Base-by-base conservation (phyloP, 2,888 invertebrate species). In the Euproctis similis region DNA sequence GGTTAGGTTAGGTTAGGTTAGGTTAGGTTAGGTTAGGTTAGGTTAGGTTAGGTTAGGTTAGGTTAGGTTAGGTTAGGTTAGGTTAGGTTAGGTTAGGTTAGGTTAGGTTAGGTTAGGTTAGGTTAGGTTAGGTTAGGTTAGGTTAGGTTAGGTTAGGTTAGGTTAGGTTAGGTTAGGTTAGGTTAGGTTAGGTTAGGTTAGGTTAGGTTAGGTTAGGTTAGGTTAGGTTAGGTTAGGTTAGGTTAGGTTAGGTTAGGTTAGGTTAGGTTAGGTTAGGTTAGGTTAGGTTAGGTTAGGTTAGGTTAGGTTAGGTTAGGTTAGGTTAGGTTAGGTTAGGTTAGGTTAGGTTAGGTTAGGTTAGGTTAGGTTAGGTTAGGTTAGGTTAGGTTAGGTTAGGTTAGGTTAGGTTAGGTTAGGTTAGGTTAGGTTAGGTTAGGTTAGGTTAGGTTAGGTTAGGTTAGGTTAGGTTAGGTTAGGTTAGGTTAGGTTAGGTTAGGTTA, bases 221-320 rank as follows among this genome's bases (percentile, higher is more conserved):
- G 35, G 38, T 38, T 41, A 38, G 37, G 41, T 37, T 38, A 35
- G 35, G 41, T 38, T 38, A 35, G 35, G 38, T 41, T 37, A 30
- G 33, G 36, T 42, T 39, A 36, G 39, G 39, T 39, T 39, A 35
- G 39, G 42, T 39, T 39, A 37, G 42, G 37, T 39, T 37, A 43
- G 39, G 43, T 43, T 43, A 34, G 38, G 41, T 38, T 24, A 24
- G 24, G 24, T 24, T 24, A 24, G 24, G 24, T 41, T 41, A 41
- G 38, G 41, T 41, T 41, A 36, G 38, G 40, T 43, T 43, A 39
- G 43, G 45, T 42, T 42, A 39, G 39, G 43, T 43, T 42, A 40
- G 43, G 40, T 43, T 40, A 38, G 40, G 43, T 43, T 18, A 18
- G 18, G 18, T 18, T 18, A 18, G 18, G 18, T 18, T 18, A 39